Evolutionary conservation across 2,888 invertebrate species (phyloP), one percentile per base, ranked within the genome.

Genomic region (Linnaemya vulpina): DNA sequence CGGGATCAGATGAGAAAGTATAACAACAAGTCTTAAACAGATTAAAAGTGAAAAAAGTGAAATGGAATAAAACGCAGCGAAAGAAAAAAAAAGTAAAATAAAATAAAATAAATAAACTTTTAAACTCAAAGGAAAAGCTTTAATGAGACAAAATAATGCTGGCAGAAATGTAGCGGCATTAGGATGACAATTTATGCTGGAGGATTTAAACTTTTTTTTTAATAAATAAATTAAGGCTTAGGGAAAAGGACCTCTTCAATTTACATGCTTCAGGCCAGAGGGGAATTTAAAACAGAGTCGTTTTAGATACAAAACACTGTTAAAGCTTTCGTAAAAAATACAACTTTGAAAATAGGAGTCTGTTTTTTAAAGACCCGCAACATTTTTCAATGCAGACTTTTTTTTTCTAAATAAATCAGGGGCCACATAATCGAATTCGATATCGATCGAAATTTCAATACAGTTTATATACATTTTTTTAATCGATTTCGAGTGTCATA

Each of bases 11-110:
- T 71, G 62, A 70, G 71, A 30, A 63, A 53, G n/a, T 63, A 63
- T 46, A 78, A 58, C 43, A 70, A 70, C 49, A 70, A 70, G 30
- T 70, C 15, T 70, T 70, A 62, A 77, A 70, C 53, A 71, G 70
- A 78, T 71, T 51, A 62, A 78, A 70, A 63, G 43, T 43, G 22
- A 78, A 62, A 43, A 75, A 46, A 11, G 10, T 38, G 8, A 15
- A 25, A 58, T 4, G 25, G 30, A 38, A 22, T 10, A 40, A 67
- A 55, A 20, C 15, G 13, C 46, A 13, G 46, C 15, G 60, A 30
- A 43, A 30, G 35, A 43, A 75, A 35, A 11, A 17, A 55, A 13
- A 15, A 25, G 43, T 5, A 46, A 20, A 40, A 22, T 7, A 40
- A 67, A 46, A 22, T 38, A 17, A 30, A 58, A 22, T 58, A n/a